Conservation (phyloP, 2,888 invertebrate species). For the Acleris holmiana region DNA sequence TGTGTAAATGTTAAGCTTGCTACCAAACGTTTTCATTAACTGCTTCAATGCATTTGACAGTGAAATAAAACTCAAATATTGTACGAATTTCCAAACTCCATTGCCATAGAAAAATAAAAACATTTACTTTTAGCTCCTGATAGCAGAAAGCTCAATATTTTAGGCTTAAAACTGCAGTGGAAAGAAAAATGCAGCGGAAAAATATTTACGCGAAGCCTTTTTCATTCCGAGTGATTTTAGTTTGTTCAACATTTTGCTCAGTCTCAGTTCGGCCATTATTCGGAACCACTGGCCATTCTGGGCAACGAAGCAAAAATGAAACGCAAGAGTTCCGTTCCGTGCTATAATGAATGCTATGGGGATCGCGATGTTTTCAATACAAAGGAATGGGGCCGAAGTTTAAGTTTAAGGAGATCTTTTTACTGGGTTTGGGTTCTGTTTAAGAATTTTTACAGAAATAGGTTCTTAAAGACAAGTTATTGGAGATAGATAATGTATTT, state of each 20-base stretch:
- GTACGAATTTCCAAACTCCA: not conserved
- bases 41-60: too few species aligned
- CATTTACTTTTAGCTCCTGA: not conserved
- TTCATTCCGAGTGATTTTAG: constrained; percentile 35
- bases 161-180: constrained; percentile 5
- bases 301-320: constrained; percentile 44
- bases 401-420: constrained; percentile 6
- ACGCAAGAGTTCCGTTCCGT: constrained; percentile 47
- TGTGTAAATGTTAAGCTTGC: too few species aligned
- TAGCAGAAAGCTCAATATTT: constrained; percentile 19
- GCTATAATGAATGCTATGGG: constrained; percentile 59
- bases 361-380: constrained; percentile 53
- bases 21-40: too few species aligned
- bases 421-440: constrained; percentile 9
- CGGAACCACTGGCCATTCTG: constrained; percentile 40
- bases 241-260: constrained; percentile 23
- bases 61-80: too few species aligned
- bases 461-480: too few species aligned
- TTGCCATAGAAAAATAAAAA: not conserved
- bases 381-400: constrained; percentile 28
- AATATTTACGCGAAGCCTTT: constrained; percentile 25
- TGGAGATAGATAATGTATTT: too few species aligned
- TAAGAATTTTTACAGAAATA: too few species aligned
- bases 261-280: constrained; percentile 6
- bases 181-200: constrained; percentile 15